Evolutionary conservation across 2,113 vertebrate genomes (phyloP).

Genomic region (Eurystomus gularis): DNA sequence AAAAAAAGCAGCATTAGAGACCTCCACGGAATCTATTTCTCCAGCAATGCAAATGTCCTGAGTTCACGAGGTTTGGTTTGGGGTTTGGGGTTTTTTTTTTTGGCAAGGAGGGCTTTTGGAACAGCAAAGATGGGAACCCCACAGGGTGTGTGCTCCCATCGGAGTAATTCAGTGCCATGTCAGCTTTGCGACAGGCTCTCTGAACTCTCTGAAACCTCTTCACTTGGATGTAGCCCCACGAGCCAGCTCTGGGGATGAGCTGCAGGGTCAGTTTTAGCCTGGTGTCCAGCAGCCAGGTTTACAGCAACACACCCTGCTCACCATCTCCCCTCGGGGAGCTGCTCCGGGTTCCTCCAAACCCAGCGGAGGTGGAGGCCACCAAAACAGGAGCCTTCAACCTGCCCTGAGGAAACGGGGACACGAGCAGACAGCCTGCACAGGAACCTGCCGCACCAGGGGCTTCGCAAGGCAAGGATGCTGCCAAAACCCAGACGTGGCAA

Average conservation of each 20-base stretch:
- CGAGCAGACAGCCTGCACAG: neutral
- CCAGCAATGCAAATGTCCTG: neutral
- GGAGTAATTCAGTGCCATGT: rapidly evolving
- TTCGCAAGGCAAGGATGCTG: neutral
- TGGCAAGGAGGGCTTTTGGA: neutral
- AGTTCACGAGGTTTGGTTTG: neutral
- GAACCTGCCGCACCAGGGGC: neutral
- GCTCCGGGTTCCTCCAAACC: neutral
- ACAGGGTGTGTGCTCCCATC: neutral
- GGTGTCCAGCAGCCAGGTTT: neutral
- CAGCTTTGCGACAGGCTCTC: neutral
- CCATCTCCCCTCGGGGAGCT: neutral
- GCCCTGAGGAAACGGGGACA: neutral
- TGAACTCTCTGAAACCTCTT: neutral
- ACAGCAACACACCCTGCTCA: neutral
- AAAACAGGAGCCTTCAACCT: neutral
- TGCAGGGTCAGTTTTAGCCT: neutral
- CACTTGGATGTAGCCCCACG: neutral
- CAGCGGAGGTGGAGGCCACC: neutral
- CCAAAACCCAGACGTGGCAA: neutral
- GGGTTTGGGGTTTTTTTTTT: neutral
- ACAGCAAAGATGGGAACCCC: neutral
- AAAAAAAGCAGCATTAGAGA: neutral
- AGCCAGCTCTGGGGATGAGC: neutral
- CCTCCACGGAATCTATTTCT: neutral